Base-by-base conservation (phyloP, 2,888 invertebrate species). In the Panopea generosa region DNA sequence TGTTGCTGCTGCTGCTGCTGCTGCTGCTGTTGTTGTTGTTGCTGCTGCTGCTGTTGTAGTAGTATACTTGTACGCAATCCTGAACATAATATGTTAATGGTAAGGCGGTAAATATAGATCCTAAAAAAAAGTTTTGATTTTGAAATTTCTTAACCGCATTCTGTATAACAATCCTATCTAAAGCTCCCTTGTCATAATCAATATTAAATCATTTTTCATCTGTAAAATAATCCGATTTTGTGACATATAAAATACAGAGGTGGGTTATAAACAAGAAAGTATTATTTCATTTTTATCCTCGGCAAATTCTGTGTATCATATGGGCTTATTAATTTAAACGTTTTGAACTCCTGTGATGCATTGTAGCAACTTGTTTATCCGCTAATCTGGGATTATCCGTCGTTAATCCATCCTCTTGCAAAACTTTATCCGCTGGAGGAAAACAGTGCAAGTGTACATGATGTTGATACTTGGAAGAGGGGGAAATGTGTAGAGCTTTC, bases 381-480 rank as follows among this genome's bases (percentile, higher is more conserved):
- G 33, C 52, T 61, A 55, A 69, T 61, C 55, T 61, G 3, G 55
- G 69, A 69, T 69, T 61, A 69, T 69, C 69, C 61, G 47, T 18
- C 11, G 47, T 61, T 69, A 69, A 69, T 69, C 69, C 61, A 26
- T 43, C 59, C 53, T 26, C 27, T 9, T n/a, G 50, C 20, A 4
- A 18, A 20, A 3, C 14, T 20, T 18, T 45, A 45, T 45, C 45
- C 3, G 45, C 4, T 20, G 24, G 24, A 50, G 50, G 20, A 22
- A 24, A 33, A 11, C 11, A 33, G 6, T 33, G 33, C 33, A 33
- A n/a, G n/a, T n/a, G n/a, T n/a, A n/a, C n/a, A n/a, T n/a, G n/a
- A 11, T 33, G 33, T 7, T 33, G 33, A 7, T 33, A 33, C 33
- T 33, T 33, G 11, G 4, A 33, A 33, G 33, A 7, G 33, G 11